Conservation (phyloP, 1,140 invertebrate species). For the Triops cancriformis region DNA sequence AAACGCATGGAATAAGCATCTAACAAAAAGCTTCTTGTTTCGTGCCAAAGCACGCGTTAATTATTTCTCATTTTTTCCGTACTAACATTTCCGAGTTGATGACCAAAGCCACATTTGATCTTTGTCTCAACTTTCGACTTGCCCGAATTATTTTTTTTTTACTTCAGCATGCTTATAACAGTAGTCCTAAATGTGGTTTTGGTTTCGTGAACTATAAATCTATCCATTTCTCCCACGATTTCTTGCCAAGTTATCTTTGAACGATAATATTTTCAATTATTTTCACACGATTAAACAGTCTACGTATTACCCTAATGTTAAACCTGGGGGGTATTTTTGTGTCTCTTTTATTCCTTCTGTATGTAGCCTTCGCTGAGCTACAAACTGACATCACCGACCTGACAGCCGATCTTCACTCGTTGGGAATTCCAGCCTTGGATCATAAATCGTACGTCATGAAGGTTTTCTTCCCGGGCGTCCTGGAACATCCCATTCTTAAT, state of each 20-base stretch:
- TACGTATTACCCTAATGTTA: not conserved
- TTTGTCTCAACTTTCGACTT: not conserved
- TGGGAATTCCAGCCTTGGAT: constrained; percentile 90
- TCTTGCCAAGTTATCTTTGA: not conserved
- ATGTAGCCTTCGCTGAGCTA: constrained; percentile 87
- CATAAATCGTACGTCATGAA: constrained; percentile 97
- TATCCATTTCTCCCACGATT: not conserved
- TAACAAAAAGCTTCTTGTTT: constrained; percentile 10
- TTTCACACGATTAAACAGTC: not conserved
- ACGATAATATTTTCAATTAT: not conserved
- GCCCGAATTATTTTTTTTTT: too few species aligned
- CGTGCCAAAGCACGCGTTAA: not conserved
- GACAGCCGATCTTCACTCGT: constrained; percentile 88
- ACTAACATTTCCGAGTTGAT: not conserved
- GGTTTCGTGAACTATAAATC: not conserved
- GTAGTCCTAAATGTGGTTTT: too few species aligned
- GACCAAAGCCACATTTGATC: not conserved
- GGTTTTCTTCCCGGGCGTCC: constrained; percentile 92
- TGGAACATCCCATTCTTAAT: constrained; percentile 82
- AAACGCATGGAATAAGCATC: not conserved
- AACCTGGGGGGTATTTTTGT: not conserved
- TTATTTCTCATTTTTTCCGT: not conserved
- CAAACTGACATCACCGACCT: constrained; percentile 99
- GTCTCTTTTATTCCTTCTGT: constrained; percentile 29
- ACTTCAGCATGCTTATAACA: too few species aligned